These are phyloP conservation scores for Mus spicilegus DNA, from an alignment of 2,113 vertebrate species.

Conservation along the genomic window DNA sequence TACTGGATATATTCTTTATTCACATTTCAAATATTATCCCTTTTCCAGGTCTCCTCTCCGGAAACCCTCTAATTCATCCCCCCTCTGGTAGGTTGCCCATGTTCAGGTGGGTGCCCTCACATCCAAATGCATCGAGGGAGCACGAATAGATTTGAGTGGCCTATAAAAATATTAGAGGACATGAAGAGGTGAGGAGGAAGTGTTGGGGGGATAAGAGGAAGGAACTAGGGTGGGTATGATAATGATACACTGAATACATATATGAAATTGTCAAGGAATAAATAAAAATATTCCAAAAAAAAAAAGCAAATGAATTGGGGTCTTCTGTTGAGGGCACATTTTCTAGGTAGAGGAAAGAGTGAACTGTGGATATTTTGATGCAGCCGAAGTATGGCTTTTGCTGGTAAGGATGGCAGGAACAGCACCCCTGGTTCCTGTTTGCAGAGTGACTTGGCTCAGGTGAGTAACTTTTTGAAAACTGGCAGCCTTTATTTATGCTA, in stretches of 20 bases:
- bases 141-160: neutral
- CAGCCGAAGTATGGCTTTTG: neutral
- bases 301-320: neutral
- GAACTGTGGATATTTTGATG: neutral
- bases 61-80: too few relatives aligned
- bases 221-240: neutral
- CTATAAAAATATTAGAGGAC: too few relatives aligned
- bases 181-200: too few relatives aligned
- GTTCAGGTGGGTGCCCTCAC: too few relatives aligned
- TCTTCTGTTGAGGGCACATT: neutral
- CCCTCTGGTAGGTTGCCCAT: neutral
- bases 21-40: too few relatives aligned
- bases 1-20: too few relatives aligned
- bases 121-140: neutral
- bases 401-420: slow-evolving; percentile 1
- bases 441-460: neutral
- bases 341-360: slow-evolving; percentile 32
- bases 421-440: neutral
- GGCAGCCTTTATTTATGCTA: neutral
- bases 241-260: neutral
- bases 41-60: too few relatives aligned
- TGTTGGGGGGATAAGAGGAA: neutral
- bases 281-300: neutral
- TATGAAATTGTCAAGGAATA: neutral
- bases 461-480: slow-evolving; percentile 2